Evolutionary conservation across 2,888 invertebrate genomes (phyloP), one percentile per base, ranked within the genome.

Genomic region (Drosophila anceps): DNA sequence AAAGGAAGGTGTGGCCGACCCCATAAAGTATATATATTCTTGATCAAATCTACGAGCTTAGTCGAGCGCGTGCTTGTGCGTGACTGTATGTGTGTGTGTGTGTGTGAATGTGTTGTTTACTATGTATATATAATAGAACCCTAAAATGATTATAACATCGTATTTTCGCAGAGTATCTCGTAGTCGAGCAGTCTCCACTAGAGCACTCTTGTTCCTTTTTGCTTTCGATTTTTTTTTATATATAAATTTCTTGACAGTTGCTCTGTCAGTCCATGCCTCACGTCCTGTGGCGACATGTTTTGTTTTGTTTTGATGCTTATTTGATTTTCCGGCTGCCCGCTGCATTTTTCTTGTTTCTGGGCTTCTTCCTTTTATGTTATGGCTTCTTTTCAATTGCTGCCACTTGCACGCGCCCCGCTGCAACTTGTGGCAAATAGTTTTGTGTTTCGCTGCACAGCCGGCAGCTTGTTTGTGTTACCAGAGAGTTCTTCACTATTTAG

Each of bases 401-500:
- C 63, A 60, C 13, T 64, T 64, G 69, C 72, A 24, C 60, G 59
- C 55, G 69, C 60, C 58, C 65, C 61, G 55, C 69, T 79, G 79
- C 78, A 84, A 82, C 80, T 84, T 87, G 84, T 87, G 88, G 84
- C 82, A 84, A 84, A 82, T 84, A 82, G 80, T 84, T 87, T 78
- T 78, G 82, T 82, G 55, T 81, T 68, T 72, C 54, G 43, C 41
- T 57, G 62, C 62, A 39, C 67, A 67, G 81, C 83, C 83, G 73
- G 79, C 81, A 83, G 86, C 81, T 81, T 83, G 74, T 83, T 83
- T 83, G 86, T 70, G 58, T 76, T 79, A 60, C 71, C 72, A 62
- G 62, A 69, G 60, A 70, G 62, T 72, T 80, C 64, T 61, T 66
- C 69, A 27, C 51, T 69, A 53, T 65, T 69, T 46, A 65, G 50